A percentile compares a stretch with the other conserved stretches of the same genome.
These are phyloP conservation scores for Drosophila rhopaloa DNA, from an alignment of 1,140 invertebrate species.

Conservation along the genomic window DNA sequence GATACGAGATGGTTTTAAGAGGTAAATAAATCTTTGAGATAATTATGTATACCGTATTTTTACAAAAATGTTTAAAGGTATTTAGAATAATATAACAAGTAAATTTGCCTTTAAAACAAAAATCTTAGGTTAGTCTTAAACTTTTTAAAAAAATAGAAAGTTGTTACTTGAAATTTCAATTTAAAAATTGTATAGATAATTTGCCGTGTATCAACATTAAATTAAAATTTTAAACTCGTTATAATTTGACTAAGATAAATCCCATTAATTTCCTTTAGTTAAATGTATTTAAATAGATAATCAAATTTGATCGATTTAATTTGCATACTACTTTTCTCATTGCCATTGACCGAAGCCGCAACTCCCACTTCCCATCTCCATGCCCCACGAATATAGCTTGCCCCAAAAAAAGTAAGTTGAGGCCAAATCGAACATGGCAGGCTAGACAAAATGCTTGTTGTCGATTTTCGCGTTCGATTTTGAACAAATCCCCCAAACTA, in stretches of 20 bases:
- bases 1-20: constrained; percentile 2
- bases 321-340: constrained; percentile 15
- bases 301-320: constrained; percentile 19
- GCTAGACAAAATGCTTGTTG: constrained; percentile 75
- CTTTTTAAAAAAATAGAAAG: no score
- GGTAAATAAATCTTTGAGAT: not conserved
- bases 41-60: not conserved
- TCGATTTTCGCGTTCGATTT: constrained; percentile 49
- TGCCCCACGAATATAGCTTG: not conserved
- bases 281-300: constrained; percentile 7
- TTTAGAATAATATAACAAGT: no score
- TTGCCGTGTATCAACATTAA: no score
- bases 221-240: no score
- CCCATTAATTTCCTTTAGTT: no score
- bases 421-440: constrained; percentile 68
- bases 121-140: no score
- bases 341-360: constrained; percentile 31
- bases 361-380: constrained; percentile 7
- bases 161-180: no score
- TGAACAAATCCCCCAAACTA: constrained; percentile 30
- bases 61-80: no score
- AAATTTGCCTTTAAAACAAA: no score
- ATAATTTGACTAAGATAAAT: no score
- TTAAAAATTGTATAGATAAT: no score
- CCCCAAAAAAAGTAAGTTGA: constrained; percentile 32